A percentile compares a stretch with the other conserved stretches of the same genome.
These are phyloP conservation scores for Drosophila grimshawi DNA, from an alignment of 1,140 invertebrate genomes.

Conservation along the genomic window DNA sequence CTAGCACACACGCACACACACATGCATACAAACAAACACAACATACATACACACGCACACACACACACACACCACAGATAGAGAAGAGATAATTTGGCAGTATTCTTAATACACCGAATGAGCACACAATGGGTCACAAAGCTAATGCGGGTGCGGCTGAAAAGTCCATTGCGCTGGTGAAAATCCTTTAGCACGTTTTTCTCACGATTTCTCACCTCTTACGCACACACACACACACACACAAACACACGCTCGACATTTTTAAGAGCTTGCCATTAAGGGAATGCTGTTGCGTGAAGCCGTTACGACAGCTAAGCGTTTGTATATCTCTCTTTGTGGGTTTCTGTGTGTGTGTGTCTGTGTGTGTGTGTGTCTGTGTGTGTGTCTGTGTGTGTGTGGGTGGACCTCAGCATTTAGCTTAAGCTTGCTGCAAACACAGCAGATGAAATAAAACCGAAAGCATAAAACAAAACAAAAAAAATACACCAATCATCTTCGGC, in stretches of 20 bases:
- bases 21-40: not conserved
- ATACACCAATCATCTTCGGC: not conserved
- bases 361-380: not conserved
- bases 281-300: constrained; percentile 3
- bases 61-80: not conserved
- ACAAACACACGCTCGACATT: not conserved
- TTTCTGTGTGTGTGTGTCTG: not conserved
- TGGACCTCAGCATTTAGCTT: not conserved
- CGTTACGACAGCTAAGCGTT: not conserved
- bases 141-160: constrained; percentile 32
- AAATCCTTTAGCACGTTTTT: constrained; percentile 11
- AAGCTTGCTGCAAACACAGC: not conserved
- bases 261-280: constrained; percentile 31
- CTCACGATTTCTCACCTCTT: not conserved
- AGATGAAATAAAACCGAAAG: not conserved
- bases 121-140: constrained; percentile 45
- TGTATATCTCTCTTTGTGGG: not conserved
- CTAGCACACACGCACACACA: constrained; percentile 19
- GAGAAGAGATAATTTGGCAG: not conserved
- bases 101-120: constrained; percentile 55
- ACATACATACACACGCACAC: constrained; percentile 1
- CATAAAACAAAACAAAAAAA: not conserved
- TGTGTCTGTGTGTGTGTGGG: not conserved
- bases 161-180: constrained; percentile 14
- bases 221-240: not conserved